Evolutionary conservation across 2,113 vertebrate species (phyloP), one percentile per base, ranked within the genome.

Genomic region (Rynchops niger): DNA sequence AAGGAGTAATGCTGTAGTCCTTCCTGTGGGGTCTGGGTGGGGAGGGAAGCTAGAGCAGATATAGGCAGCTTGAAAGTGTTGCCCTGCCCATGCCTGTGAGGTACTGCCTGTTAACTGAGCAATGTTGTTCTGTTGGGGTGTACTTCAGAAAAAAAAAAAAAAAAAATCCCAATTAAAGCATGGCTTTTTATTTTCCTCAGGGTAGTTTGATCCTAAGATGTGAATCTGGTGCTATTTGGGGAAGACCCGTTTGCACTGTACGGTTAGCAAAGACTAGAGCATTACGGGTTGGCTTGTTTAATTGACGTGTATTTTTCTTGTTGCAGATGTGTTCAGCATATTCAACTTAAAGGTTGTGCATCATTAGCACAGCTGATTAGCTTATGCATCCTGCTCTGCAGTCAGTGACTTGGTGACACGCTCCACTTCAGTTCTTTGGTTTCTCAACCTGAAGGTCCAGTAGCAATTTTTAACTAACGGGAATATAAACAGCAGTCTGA

Each of bases 311-410:
- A 4, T 43, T 84, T 72, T 40, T 91, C 86, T 82, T 61, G 19
- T 69, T 93, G 71, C 97, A 98, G 98, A 97, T 98, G 97, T 98
- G 97, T 25, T 95, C 97, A 34, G 89, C 97, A 9, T 83, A 98
- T 90, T 66, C 95, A 61, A 67, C 86, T n/a, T 96, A 97, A 89
- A 80, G 55, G 43, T 3, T 81, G 38, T 8, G 65, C 43, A 0
- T 20, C 43, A 2, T 49, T 38, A 71, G 42, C 65, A 6, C 5
- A 9, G n/a, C 82, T 34, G 5, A n/a, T 58, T 17, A 38, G 69
- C 95, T 95, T 96, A 18, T 1, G 19, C 56, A 11, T 43, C 88
- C 52, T 9, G 67, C 47, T 40, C 80, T 70, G 70, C 88, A 32
- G 22, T 27, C 79, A 58, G 0, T 38, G 65, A n/a, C 80, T 77